Percentiles rank a stretch among this genome's conserved stretches.
These are phyloP conservation scores for Belonocnema kinseyi DNA, from an alignment of 1,140 invertebrate genomes.

Conservation along the genomic window DNA sequence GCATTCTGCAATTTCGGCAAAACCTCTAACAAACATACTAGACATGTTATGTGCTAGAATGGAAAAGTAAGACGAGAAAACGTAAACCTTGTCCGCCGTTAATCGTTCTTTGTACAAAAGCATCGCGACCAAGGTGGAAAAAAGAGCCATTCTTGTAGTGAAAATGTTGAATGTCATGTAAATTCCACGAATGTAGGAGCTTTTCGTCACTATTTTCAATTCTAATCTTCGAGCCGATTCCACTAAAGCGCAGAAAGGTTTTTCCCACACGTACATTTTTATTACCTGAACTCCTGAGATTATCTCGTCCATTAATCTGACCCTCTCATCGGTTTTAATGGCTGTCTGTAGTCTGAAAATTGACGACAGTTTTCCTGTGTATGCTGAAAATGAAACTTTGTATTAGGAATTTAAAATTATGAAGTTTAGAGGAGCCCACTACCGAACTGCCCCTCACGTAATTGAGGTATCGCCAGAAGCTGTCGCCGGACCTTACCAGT, in stretches of 20 bases:
- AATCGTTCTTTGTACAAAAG: constrained; percentile 76
- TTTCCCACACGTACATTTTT: constrained; percentile 90
- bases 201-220: constrained; percentile 79
- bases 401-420: neutral
- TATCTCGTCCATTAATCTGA: constrained; percentile 88
- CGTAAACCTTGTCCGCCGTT: constrained; percentile 80
- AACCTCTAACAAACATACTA: constrained; percentile 82
- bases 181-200: constrained; percentile 83
- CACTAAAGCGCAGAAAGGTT: constrained; percentile 81
- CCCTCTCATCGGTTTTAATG: constrained; percentile 83
- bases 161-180: constrained; percentile 85
- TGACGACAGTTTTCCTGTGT: constrained; percentile 81
- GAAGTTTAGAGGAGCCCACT: no score
- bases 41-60: constrained; percentile 81
- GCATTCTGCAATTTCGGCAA: constrained; percentile 80
- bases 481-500: no score
- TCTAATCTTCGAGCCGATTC: constrained; percentile 79
- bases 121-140: constrained; percentile 80
- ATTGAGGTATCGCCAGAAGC: no score
- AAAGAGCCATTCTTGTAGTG: constrained; percentile 82
- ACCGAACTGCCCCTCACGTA: no score
- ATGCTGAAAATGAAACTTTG: constrained; percentile 71
- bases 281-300: constrained; percentile 84
- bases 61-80: constrained; percentile 81
- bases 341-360: constrained; percentile 80